These are phyloP conservation scores for Drosophila ironensis DNA, from an alignment of 1,140 invertebrate species.

Conservation along the genomic window DNA sequence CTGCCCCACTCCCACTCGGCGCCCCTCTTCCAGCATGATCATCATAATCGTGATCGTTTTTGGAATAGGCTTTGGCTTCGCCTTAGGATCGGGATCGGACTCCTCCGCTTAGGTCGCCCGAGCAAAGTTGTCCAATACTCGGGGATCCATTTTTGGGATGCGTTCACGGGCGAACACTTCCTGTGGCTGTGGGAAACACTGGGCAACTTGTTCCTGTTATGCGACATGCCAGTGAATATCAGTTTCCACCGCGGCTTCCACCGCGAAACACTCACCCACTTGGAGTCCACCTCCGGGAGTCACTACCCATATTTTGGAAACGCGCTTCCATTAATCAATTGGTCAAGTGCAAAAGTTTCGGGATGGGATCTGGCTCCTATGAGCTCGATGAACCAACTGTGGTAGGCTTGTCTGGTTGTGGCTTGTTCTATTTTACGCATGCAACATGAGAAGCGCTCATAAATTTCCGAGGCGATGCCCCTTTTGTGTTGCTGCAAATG, in stretches of 20 bases:
- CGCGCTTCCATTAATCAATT: conserved; percentile 69
- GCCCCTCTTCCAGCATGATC: conserved; percentile 52
- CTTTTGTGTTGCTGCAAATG: conserved; percentile 67
- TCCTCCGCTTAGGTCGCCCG: conserved; percentile 6
- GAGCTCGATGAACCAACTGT: conserved; percentile 17
- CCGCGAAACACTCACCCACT: conserved; percentile 40
- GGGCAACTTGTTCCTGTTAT: conserved; percentile 54
- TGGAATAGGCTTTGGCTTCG: no score
- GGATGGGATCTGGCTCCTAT: conserved; percentile 3
- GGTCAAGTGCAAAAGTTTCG: conserved; percentile 59
- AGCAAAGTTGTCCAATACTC: conserved; percentile 61
- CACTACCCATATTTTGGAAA: conserved; percentile 34
- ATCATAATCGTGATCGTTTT: conserved; percentile 75
- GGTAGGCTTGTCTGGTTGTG: not conserved
- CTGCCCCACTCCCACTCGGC: conserved; percentile 5
- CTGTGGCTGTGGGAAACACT: conserved; percentile 76
- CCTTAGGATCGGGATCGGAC: conserved; percentile 1
- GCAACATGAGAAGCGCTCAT: conserved; percentile 46
- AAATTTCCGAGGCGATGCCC: conserved; percentile 55
- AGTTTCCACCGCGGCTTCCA: conserved; percentile 23
- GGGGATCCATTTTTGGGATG: conserved; percentile 74
- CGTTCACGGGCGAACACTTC: conserved; percentile 72
- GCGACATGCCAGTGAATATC: conserved; percentile 32
- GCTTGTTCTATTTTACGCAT: conserved; percentile 16
- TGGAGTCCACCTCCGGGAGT: conserved; percentile 27